Evolutionary conservation across 2,888 invertebrate genomes (phyloP).

Genomic region (Ennomos fuscantarius): DNA sequence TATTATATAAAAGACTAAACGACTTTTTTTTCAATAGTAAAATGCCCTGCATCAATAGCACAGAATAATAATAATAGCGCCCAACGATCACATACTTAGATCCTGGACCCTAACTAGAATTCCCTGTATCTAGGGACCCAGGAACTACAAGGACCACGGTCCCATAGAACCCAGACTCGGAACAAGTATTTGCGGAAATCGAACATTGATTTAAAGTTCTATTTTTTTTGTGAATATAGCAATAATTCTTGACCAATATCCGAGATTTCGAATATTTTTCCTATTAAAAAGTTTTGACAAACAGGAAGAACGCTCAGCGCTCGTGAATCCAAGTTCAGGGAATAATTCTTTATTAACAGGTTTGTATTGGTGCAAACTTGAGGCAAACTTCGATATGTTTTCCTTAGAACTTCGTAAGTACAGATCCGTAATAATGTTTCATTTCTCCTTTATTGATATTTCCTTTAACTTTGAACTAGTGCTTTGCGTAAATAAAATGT

Average conservation of each 20-base stretch:
- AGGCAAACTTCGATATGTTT: conserved; percentile 44
- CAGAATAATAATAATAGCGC: no score
- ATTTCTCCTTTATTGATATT: conserved; percentile 31
- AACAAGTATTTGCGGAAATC: neutral
- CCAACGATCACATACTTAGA: no score
- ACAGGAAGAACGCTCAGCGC: conserved; percentile 36
- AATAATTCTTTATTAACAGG: conserved; percentile 48
- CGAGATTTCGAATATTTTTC: conserved; percentile 43
- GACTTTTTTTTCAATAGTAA: no score
- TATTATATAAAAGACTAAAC: no score
- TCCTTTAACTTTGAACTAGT: neutral
- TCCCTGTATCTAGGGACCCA: no score
- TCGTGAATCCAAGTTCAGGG: conserved; percentile 31
- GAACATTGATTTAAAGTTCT: conserved; percentile 1
- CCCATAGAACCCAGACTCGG: no score
- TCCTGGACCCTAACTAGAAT: no score
- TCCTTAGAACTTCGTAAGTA: conserved; percentile 39
- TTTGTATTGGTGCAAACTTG: conserved; percentile 45
- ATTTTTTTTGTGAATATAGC: conserved; percentile 6
- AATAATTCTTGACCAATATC: conserved; percentile 18
- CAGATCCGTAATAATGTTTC: conserved; percentile 38
- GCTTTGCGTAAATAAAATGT: conserved; percentile 2
- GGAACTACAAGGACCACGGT: no score
- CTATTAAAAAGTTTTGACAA: conserved; percentile 47
- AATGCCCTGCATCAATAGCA: no score